Evolutionary conservation across 2,113 vertebrate genomes (phyloP).

Genomic region (Rhynchopsitta pachyrhyncha): DNA sequence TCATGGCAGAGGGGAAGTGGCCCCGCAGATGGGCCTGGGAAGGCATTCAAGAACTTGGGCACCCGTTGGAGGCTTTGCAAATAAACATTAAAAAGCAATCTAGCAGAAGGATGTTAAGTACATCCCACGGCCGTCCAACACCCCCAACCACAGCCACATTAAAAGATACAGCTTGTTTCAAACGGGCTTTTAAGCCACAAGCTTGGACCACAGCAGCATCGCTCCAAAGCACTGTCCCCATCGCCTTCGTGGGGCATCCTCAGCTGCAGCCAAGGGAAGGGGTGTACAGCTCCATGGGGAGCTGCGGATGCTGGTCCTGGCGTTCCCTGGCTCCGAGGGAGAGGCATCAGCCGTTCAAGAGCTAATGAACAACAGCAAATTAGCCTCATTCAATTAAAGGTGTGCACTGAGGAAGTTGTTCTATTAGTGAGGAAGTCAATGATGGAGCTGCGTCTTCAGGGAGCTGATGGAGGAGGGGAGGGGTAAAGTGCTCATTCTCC

Average conservation of each 20-base stretch:
- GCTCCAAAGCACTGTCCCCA: background rate
- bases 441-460: background rate
- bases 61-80: conserved; percentile 15
- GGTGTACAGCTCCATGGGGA: background rate
- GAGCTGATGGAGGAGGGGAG: background rate
- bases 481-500: fast-evolving
- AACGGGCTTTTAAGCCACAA: background rate
- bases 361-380: background rate
- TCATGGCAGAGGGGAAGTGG: background rate
- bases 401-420: background rate
- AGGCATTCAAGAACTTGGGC: conserved; percentile 23
- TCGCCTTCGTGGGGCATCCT: background rate
- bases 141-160: background rate
- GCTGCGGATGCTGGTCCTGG: fast-evolving
- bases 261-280: background rate
- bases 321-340: background rate
- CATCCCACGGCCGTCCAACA: background rate
- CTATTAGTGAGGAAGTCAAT: background rate
- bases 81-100: conserved; percentile 50
- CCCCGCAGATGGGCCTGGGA: conserved; percentile 8
- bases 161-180: background rate
- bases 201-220: background rate
- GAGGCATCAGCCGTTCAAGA: background rate
- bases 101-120: background rate
- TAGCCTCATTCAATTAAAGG: background rate